A percentile compares a stretch with the other conserved stretches of the same genome.
Evolutionary conservation across 2,888 invertebrate species (phyloP).

Genomic region (Eristalinus sepulchralis): DNA sequence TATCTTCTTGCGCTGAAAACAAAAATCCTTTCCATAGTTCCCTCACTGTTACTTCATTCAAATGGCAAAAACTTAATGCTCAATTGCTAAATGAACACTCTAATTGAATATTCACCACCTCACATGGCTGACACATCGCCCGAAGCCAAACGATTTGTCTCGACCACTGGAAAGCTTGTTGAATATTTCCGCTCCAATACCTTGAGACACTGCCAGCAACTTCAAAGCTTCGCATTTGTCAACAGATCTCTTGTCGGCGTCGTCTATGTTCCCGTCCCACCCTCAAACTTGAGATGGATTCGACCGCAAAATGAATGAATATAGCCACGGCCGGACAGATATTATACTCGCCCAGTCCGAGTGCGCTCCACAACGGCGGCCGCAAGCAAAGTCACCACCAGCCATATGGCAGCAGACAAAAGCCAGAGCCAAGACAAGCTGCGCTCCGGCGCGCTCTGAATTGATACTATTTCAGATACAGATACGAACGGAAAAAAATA

Average conservation of each 20-base stretch:
- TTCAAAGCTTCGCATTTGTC: conserved; percentile 23
- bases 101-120: background rate
- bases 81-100: background rate
- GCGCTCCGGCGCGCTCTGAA: conserved; percentile 48
- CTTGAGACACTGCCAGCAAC: conserved; percentile 11
- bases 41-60: background rate
- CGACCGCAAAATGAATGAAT: conserved; percentile 19
- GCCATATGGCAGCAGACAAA: conserved; percentile 3
- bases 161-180: background rate
- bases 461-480: conserved; percentile 56
- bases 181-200: conserved; percentile 30
- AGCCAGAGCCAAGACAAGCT: conserved; percentile 21
- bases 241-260: background rate
- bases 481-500: conserved; percentile 47
- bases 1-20: too few relatives aligned
- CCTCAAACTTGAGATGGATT: background rate
- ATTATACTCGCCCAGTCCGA: background rate
- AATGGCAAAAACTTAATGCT: background rate
- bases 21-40: too few relatives aligned
- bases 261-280: background rate
- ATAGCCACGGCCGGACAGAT: background rate
- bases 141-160: background rate
- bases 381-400: conserved; percentile 12
- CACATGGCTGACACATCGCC: background rate
- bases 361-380: conserved; percentile 7